A percentile compares a stretch with the other conserved stretches of the same genome.
These are phyloP conservation scores for Halocaridina rubra DNA, from an alignment of 2,888 invertebrate species.

Conservation along the genomic window DNA sequence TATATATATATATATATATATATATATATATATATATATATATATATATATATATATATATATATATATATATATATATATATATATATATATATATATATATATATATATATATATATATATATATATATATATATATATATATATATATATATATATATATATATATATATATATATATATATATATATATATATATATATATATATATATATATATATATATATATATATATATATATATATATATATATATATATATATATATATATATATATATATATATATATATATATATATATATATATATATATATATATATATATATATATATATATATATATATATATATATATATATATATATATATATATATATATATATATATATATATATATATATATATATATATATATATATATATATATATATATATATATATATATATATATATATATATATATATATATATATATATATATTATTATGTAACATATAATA, in stretches of 20 bases:
- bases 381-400: not conserved
- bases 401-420: not conserved
- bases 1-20: not conserved
- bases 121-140: not conserved
- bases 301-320: not conserved
- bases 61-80: not conserved
- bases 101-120: not conserved
- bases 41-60: not conserved
- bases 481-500: not conserved
- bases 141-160: not conserved
- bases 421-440: not conserved
- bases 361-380: not conserved
- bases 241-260: not conserved
- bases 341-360: not conserved
- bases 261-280: not conserved
- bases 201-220: not conserved
- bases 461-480: not conserved
- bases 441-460: not conserved
- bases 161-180: not conserved
- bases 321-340: conserved; percentile 8
- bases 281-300: not conserved
- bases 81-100: not conserved
- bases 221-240: not conserved
- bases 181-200: not conserved
- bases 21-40: not conserved